A percentile compares a stretch with the other conserved stretches of the same genome.
These are phyloP conservation scores for Autographa pulchrina DNA, from an alignment of 2,888 invertebrate species.

Conservation along the genomic window DNA sequence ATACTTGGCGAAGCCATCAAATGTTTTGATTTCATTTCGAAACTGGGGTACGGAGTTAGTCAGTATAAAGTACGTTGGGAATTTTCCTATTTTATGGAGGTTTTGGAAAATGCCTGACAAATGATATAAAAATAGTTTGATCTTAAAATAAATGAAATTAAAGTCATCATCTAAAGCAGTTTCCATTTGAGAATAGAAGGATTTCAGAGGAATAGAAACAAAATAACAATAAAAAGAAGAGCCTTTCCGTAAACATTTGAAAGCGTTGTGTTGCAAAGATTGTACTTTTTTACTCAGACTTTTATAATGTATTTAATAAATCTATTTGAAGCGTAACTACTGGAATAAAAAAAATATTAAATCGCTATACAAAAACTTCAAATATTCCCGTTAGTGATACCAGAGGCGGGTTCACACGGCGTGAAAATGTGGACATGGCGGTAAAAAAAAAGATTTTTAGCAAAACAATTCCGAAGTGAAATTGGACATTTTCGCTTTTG, in stretches of 20 bases:
- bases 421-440: slow-evolving; percentile 64
- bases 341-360: slow-evolving; percentile 23
- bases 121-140: too few relatives aligned
- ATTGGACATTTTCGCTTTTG: slow-evolving; percentile 67
- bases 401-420: slow-evolving; percentile 61
- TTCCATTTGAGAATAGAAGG: too few relatives aligned
- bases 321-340: neutral
- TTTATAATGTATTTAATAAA: neutral
- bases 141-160: too few relatives aligned
- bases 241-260: too few relatives aligned
- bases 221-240: too few relatives aligned
- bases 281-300: too few relatives aligned
- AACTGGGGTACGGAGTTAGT: neutral
- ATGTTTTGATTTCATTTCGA: neutral
- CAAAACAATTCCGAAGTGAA: slow-evolving; percentile 66
- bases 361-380: slow-evolving; percentile 43
- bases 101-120: too few relatives aligned
- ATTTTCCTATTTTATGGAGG: too few relatives aligned
- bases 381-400: slow-evolving; percentile 57
- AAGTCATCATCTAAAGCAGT: too few relatives aligned
- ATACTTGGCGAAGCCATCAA: neutral
- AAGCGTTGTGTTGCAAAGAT: too few relatives aligned
- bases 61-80: neutral
- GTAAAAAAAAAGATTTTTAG: slow-evolving; percentile 60
- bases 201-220: too few relatives aligned